Conservation (phyloP, 2,113 vertebrate genomes). For the Spheniscus mendiculus region DNA sequence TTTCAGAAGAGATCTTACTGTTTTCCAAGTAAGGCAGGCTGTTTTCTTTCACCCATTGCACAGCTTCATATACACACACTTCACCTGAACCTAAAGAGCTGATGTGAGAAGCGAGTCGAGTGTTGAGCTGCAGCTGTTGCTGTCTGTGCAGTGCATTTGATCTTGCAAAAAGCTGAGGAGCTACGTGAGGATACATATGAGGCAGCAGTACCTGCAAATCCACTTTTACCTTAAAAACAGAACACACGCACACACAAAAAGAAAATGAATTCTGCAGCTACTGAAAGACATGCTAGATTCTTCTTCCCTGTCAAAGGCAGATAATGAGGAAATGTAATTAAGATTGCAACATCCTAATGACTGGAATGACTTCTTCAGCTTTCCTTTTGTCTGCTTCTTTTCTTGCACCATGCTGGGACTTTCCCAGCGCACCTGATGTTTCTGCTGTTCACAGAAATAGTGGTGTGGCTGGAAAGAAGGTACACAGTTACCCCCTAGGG, state of each 20-base stretch:
- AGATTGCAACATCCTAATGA: background rate
- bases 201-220: constrained; percentile 77
- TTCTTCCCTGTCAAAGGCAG: background rate
- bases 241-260: background rate
- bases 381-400: background rate
- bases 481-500: background rate
- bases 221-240: constrained; percentile 71
- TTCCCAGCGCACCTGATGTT: background rate
- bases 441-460: background rate
- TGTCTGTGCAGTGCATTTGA: constrained; percentile 70
- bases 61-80: constrained; percentile 67
- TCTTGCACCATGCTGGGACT: background rate
- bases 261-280: background rate
- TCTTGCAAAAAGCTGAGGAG: constrained; percentile 74
- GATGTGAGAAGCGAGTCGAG: constrained; percentile 62
- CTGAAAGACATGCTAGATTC: background rate
- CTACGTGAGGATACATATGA: constrained; percentile 66
- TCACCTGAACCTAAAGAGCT: constrained; percentile 69
- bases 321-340: background rate
- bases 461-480: background rate
- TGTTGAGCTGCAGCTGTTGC: constrained; percentile 77
- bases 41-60: constrained; percentile 79
- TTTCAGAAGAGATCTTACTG: background rate
- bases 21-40: constrained; percentile 55
- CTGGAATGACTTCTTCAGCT: background rate